Percentiles rank a stretch among this genome's conserved stretches.
These are phyloP conservation scores for Auanema freiburgensis DNA, from an alignment of 2,888 invertebrate species.

Conservation along the genomic window DNA sequence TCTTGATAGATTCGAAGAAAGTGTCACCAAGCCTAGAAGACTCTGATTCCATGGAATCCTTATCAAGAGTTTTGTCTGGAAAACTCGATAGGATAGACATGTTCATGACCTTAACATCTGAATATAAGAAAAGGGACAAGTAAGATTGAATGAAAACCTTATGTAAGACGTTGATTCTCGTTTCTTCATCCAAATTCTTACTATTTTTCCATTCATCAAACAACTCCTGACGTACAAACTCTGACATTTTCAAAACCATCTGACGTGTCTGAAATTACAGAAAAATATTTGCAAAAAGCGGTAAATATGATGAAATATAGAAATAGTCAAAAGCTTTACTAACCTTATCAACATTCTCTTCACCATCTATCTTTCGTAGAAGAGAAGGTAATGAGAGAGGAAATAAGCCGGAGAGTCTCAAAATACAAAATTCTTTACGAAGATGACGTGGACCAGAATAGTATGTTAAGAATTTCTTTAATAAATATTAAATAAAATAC, in stretches of 20 bases:
- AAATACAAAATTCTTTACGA: conserved; percentile 39
- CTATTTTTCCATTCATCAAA: conserved; percentile 15
- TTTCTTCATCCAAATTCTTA: conserved; percentile 23
- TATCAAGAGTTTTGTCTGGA: conserved; percentile 33
- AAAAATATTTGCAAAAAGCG: background rate
- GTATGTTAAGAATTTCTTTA: conserved; percentile 25
- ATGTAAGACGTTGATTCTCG: conserved; percentile 26
- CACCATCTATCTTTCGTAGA: conserved; percentile 35
- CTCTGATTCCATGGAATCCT: conserved; percentile 32
- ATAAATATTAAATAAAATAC: background rate
- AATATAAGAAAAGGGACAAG: no score
- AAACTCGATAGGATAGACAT: conserved; percentile 27
- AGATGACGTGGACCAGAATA: conserved; percentile 33
- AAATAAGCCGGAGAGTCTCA: conserved; percentile 35
- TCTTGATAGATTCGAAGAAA: conserved; percentile 36
- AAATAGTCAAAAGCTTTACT: background rate
- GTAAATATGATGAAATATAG: no score
- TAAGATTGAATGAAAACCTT: conserved; percentile 22
- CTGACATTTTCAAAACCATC: conserved; percentile 26
- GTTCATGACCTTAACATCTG: conserved; percentile 18
- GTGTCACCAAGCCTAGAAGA: conserved; percentile 23
- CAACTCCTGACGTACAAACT: conserved; percentile 27
- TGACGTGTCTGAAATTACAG: conserved; percentile 25
- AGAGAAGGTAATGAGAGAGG: conserved; percentile 37
- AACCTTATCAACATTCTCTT: conserved; percentile 30